Evolutionary conservation across 2,888 invertebrate genomes (phyloP).

Genomic region (Xanthostigma xanthostigma): DNA sequence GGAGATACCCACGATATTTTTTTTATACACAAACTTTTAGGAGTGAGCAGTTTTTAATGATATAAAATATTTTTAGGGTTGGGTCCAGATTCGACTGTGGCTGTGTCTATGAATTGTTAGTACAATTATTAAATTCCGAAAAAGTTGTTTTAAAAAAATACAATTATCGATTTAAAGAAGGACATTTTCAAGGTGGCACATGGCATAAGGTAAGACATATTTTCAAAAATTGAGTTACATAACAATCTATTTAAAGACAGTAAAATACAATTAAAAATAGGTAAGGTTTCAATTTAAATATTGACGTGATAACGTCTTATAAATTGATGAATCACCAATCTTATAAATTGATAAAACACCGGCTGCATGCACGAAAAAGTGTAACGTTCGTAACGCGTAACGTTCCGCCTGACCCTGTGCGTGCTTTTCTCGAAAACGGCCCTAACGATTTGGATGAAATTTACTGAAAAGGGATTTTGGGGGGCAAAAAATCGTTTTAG

Average conservation of each 20-base stretch:
- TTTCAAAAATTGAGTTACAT: neutral
- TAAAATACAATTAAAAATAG: too few relatives aligned
- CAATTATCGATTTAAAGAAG: conserved; percentile 12
- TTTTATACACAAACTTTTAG: too few relatives aligned
- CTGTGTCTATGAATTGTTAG: conserved; percentile 25
- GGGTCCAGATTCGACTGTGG: conserved; percentile 33
- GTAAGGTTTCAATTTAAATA: conserved; percentile 24
- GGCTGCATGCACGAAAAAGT: too few relatives aligned
- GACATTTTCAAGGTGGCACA: conserved; percentile 21
- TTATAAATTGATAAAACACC: too few relatives aligned
- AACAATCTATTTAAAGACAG: neutral
- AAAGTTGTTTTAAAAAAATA: conserved; percentile 15
- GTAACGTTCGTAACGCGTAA: too few relatives aligned
- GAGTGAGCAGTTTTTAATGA: too few relatives aligned
- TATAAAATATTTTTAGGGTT: conserved; percentile 19
- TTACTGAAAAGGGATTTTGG: too few relatives aligned
- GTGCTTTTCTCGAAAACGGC: too few relatives aligned
- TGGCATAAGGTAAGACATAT: conserved; percentile 24
- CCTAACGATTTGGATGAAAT: too few relatives aligned
- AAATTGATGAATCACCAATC: neutral
- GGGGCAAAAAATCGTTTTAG: too few relatives aligned
- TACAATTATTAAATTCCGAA: conserved; percentile 19
- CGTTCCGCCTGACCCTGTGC: too few relatives aligned
- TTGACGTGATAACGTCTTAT: conserved; percentile 22
- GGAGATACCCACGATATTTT: too few relatives aligned